Percentiles rank a stretch among this genome's conserved stretches.
Evolutionary conservation across 2,888 invertebrate genomes (phyloP).

Genomic region (Lepidonotus clava): DNA sequence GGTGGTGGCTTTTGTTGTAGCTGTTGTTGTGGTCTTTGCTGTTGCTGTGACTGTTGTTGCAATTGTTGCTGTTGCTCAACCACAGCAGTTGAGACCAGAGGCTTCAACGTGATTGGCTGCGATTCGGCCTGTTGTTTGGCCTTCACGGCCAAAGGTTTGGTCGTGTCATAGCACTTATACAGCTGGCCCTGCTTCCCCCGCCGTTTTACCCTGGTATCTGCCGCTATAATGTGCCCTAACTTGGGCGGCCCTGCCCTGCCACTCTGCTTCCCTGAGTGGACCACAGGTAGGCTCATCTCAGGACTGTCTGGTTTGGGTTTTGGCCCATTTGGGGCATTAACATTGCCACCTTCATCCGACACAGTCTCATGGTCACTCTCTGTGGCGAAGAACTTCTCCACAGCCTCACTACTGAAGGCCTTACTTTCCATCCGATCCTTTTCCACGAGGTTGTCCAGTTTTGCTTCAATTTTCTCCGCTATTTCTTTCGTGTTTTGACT

Average conservation of each 20-base stretch:
- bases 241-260: not conserved
- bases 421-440: not conserved
- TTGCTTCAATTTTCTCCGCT: not conserved
- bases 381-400: not conserved
- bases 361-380: not conserved
- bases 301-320: not conserved
- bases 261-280: not conserved
- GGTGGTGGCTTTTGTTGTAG: not conserved
- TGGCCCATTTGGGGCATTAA: not conserved
- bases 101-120: not conserved
- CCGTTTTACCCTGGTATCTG: conserved; percentile 14
- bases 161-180: conserved; percentile 24
- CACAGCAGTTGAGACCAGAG: conserved; percentile 2
- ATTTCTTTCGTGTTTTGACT: not conserved
- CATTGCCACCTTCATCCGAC: not conserved
- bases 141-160: not conserved
- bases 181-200: conserved; percentile 21
- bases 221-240: not conserved
- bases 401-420: not conserved
- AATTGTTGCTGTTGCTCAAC: too few relatives aligned
- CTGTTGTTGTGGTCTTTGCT: not conserved
- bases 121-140: not conserved
- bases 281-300: not conserved
- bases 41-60: not conserved
- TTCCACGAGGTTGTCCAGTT: not conserved